Evolutionary conservation across 2,797 vertebrate species (phyloP).

Genomic region (Scarus forsteni): DNA sequence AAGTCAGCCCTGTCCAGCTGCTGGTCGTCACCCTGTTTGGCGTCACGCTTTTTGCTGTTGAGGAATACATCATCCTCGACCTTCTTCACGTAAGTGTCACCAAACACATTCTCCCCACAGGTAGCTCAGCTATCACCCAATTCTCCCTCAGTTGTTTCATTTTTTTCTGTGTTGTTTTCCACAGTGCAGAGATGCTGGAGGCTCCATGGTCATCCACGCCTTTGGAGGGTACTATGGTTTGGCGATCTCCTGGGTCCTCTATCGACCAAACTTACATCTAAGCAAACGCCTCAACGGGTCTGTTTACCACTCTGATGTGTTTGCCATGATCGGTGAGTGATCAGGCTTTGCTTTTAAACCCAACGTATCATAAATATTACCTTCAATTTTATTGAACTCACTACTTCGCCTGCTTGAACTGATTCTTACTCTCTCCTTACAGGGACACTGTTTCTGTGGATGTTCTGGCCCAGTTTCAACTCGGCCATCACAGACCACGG

Average conservation of each 20-base stretch:
- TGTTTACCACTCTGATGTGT: constrained; percentile 92
- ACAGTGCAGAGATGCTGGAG: constrained; percentile 91
- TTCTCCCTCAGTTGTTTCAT: not conserved
- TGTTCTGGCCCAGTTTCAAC: constrained; percentile 99
- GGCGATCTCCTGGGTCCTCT: constrained; percentile 91
- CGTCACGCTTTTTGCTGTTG: constrained; percentile 91
- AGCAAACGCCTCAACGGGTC: constrained; percentile 88
- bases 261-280: constrained; percentile 89
- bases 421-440: not conserved
- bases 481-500: constrained; percentile 90
- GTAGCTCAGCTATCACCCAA: not conserved
- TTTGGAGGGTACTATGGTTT: constrained; percentile 97
- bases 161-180: constrained; percentile 5
- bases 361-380: not conserved
- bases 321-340: constrained; percentile 95
- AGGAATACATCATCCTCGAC: constrained; percentile 91
- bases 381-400: not conserved
- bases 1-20: constrained; percentile 94
- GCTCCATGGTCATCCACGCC: constrained; percentile 96
- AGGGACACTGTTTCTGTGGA: constrained; percentile 98
- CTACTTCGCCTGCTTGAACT: not conserved
- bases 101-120: not conserved
- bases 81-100: constrained; percentile 89
- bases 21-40: constrained; percentile 94
- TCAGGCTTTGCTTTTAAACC: not conserved